Percentiles rank a stretch among this genome's conserved stretches.
Evolutionary conservation across 2,797 vertebrate genomes (phyloP).

Genomic region (Melanotaenia parkinsoni): DNA sequence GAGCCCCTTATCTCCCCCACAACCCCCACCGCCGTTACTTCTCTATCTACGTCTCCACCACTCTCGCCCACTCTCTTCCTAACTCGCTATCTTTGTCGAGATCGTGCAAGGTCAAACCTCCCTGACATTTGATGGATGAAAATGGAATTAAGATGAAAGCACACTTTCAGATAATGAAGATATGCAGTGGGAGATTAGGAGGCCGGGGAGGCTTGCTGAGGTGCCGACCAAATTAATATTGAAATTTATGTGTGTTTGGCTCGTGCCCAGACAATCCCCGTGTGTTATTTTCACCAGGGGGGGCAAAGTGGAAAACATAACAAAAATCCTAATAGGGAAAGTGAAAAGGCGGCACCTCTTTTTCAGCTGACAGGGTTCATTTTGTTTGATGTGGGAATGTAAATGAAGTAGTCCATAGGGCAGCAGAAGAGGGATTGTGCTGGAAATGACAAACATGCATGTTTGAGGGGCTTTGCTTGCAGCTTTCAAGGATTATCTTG

Average conservation of each 20-base stretch:
- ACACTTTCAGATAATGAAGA: constrained; percentile 83
- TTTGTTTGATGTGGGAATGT: constrained; percentile 46
- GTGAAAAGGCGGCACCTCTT: constrained; percentile 32
- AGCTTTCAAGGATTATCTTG: neutral
- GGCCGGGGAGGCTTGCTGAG: constrained; percentile 60
- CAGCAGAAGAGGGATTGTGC: constrained; percentile 19
- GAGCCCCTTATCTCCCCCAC: constrained; percentile 52
- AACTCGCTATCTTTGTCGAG: constrained; percentile 61
- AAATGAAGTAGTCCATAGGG: constrained; percentile 32
- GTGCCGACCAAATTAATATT: constrained; percentile 79
- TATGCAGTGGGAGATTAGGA: constrained; percentile 76
- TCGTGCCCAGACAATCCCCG: constrained; percentile 72
- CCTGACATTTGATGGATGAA: constrained; percentile 80
- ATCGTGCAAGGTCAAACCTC: constrained; percentile 79
- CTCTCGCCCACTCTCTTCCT: constrained; percentile 33
- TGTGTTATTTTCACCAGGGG: constrained; percentile 59
- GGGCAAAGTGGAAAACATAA: constrained; percentile 76
- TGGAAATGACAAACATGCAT: neutral
- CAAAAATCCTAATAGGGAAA: constrained; percentile 63
- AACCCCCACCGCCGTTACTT: neutral
- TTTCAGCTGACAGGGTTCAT: constrained; percentile 57
- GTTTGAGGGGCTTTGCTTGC: constrained; percentile 9
- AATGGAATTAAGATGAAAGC: constrained; percentile 84
- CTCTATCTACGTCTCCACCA: constrained; percentile 54
- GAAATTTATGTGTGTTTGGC: constrained; percentile 81